Base-by-base conservation (phyloP, 2,888 invertebrate genomes). In the Syrista parreyssii region DNA sequence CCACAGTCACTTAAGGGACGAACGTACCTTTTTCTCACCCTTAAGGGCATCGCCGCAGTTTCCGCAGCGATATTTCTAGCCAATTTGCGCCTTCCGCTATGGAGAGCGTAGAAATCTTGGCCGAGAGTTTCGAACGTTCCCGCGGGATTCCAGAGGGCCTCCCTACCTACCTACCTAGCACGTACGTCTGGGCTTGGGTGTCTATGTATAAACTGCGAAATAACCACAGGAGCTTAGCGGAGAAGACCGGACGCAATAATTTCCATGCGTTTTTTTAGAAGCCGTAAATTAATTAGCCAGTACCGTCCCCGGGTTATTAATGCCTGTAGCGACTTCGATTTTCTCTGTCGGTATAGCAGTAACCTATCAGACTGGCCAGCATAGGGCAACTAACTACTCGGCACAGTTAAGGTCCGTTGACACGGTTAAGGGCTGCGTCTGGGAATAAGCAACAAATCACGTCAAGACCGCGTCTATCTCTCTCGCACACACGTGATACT, bases 241-340 rank as follows among this genome's bases (percentile, higher is more conserved):
- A 55, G 55, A 55, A 55, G 55, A 55, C 77, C 77, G 77, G 77
- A 77, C 77, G 77, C 34, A 33, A 77, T 77, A 77, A 77, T 74
- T 74, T 74, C 74, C 36, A 23, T 23, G 55, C 30, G 69, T 75
- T 69, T 68, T 71, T 77, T 77, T 33, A 69, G 36, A 77, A 75
- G 77, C 77, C 31, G 71, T 71, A 71, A 71, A 71, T 71, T 71
- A 33, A 71, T 71, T 71, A 71, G 71, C 71, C 32, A 11, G 32
- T 12, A 32, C 31, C 33, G 31, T 15, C 71, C 71, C 71, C 71
- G 23, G 55, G 23, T 55, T 55, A 55, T 55, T 55, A 55, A 55
- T 55, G 55, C 55, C 4, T 40, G 40, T 4, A 12, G 40, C 4
- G 23, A 2, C 55, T 55, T 55, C 55, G 55, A 55, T 55, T 55